Evolutionary conservation across 1,140 invertebrate genomes (phyloP), one percentile per base, ranked within the genome.

Genomic region (Sycophaga agraensis): DNA sequence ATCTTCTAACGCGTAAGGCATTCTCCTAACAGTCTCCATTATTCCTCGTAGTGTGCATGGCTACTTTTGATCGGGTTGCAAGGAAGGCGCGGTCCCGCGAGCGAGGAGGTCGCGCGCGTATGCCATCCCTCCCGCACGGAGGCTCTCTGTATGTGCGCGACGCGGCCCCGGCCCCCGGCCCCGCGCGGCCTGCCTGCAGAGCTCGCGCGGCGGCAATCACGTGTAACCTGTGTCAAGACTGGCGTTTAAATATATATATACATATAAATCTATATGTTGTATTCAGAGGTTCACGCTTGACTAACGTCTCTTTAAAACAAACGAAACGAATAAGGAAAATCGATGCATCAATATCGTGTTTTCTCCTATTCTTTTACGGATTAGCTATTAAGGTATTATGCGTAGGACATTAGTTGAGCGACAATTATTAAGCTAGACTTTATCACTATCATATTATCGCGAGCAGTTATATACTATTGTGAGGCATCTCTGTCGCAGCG

Each of bases 21-120:
- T 63, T 57, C 64, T 62, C 66, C 60, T 66, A 66, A 66, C 69
- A 68, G 72, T 72, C 69, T 65, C 73, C 68, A 68, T 72, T 69
- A 70, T 63, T 19, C 56, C 66, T 60, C 66, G 64, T 66, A n/a
- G n/a, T n/a, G n/a, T n/a, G n/a, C n/a, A n/a, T n/a, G 50, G 73
- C 79, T 79, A 80, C 74, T 81, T 80, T 78, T 80, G 79, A 80
- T 79, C 73, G 72, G 73, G 76, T 80, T 81, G 77, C 78, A 78
- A 79, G 56, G n/a, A 70, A 68, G 17, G 14, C 51, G 35, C 50
- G 4, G 19, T n/a, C 24, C 28, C 28, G 28, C 28, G 28, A 28
- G 28, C 28, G 28, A 31, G 28, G 26, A 14, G n/a, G 45, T 31
- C 8, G 17, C 24, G 17, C 43, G 17, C 31, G 22, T 17, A 8